Percentiles rank a stretch among this genome's conserved stretches.
Evolutionary conservation across 37 sponge, comb jelly and placozoan species (phyloP).

Genomic region (Halisarca cf. caerulea): DNA sequence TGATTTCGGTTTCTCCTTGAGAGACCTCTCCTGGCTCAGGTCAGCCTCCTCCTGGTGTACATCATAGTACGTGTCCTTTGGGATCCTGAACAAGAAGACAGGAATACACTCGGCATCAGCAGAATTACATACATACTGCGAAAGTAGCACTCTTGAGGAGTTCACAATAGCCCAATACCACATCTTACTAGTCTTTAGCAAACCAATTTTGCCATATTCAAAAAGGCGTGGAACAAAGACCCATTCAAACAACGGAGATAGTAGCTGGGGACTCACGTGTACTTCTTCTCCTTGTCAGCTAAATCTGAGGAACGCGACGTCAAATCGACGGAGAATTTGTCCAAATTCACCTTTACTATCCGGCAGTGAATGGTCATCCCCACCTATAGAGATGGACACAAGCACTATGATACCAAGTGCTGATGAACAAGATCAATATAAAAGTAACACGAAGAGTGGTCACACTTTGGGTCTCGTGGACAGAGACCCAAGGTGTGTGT

Average conservation of each 20-base stretch:
- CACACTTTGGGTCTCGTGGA: no score
- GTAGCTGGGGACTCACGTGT: conserved; percentile 41
- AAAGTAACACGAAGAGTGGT: no score
- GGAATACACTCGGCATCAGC: background rate
- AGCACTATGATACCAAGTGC: background rate
- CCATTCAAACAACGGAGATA: background rate
- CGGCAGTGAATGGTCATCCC: conserved; percentile 91
- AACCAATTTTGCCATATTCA: no score
- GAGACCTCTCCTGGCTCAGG: conserved; percentile 57
- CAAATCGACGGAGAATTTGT: conserved; percentile 93
- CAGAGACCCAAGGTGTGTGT: no score
- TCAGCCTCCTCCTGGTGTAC: conserved; percentile 63
- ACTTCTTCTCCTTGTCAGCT: conserved; percentile 68
- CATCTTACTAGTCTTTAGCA: background rate
- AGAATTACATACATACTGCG: background rate
- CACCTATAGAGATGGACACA: conserved; percentile 40
- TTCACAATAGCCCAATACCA: background rate
- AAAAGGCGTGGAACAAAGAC: no score
- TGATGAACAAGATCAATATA: no score
- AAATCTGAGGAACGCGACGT: conserved; percentile 91
- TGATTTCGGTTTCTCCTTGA: conserved; percentile 61
- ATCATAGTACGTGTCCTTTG: conserved; percentile 92
- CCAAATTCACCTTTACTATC: conserved; percentile 81
- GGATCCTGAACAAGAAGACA: conserved; percentile 20
- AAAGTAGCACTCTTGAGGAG: background rate